Conservation (phyloP, 92 coral and sea anemone genomes). For the Actinostola sp. region DNA sequence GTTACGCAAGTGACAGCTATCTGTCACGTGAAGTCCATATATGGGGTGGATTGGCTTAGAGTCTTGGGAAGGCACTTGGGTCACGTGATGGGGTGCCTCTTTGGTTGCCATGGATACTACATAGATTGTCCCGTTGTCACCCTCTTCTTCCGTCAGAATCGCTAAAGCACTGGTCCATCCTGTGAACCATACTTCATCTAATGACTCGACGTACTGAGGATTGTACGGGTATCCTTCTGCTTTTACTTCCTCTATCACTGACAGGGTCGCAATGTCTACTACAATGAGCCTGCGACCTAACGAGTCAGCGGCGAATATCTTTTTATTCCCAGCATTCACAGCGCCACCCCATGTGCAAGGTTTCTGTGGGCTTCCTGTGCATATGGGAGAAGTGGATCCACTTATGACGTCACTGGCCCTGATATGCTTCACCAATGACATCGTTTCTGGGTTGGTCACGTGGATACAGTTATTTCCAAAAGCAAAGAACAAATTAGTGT, state of each 20-base stretch:
- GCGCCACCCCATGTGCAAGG: conserved; percentile 76
- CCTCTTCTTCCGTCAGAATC: conserved; percentile 61
- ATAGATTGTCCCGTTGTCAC: conserved; percentile 66
- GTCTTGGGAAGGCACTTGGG: conserved; percentile 22
- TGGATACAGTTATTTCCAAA: conserved; percentile 67
- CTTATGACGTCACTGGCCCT: conserved; percentile 64
- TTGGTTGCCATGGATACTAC: conserved; percentile 57
- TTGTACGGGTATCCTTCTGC: conserved; percentile 52
- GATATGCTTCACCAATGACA: conserved; percentile 54
- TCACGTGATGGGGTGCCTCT: conserved; percentile 40
- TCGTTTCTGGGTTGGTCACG: conserved; percentile 64
- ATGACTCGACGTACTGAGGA: conserved; percentile 51
- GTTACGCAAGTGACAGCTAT: conserved; percentile 63
- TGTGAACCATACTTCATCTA: conserved; percentile 64
- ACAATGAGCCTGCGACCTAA: conserved; percentile 62
- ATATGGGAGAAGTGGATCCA: conserved; percentile 42
- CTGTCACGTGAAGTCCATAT: conserved; percentile 61
- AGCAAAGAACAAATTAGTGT: conserved; percentile 50
- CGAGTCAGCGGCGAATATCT: conserved; percentile 63
- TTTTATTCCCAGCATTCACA: conserved; percentile 43
- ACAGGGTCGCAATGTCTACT: conserved; percentile 34
- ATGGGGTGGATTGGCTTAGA: conserved; percentile 4
- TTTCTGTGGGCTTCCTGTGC: conserved; percentile 48
- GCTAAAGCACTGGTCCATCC: conserved; percentile 44
- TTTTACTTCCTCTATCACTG: conserved; percentile 44